phyloP scores from a whole-genome alignment of 1,140 invertebrate species.

The Drosophila mayri region DNA sequence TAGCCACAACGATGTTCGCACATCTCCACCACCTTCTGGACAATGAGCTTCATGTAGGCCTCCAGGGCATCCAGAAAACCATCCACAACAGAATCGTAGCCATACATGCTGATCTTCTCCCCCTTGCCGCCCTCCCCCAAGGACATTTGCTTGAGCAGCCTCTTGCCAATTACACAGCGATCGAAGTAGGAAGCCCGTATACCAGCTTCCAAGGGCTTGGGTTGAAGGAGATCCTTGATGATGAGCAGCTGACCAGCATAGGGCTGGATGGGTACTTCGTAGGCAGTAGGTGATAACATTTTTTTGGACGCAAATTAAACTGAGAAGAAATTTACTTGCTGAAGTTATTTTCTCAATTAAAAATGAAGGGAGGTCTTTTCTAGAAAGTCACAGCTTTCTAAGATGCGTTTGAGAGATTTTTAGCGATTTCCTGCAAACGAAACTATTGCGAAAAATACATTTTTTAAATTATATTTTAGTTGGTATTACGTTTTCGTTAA shows the following conservation, averaged over 20 bases:
- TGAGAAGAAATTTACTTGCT: neutral
- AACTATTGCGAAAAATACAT: accelerated
- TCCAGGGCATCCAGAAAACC: slow-evolving; percentile 48
- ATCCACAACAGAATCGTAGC: slow-evolving; percentile 23
- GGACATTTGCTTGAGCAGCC: slow-evolving; percentile 14
- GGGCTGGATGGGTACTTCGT: slow-evolving; percentile 45
- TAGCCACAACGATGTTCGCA: slow-evolving; percentile 52
- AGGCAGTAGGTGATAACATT: neutral
- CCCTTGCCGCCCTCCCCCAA: neutral
- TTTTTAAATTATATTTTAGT: neutral
- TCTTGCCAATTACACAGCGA: slow-evolving; percentile 12
- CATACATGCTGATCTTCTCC: neutral
- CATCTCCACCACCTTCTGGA: slow-evolving; percentile 13
- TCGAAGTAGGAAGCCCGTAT: slow-evolving; percentile 34
- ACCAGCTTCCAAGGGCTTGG: neutral
- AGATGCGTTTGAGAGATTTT: neutral
- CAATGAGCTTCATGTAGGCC: slow-evolving; percentile 46
- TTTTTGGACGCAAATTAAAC: neutral
- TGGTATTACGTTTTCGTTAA: neutral
- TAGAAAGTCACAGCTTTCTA: neutral
- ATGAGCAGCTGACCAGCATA: slow-evolving; percentile 50
- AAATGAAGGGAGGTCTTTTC: neutral
- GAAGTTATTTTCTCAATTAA: no score
- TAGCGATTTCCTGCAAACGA: neutral
- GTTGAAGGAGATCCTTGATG: slow-evolving; percentile 40